Evolutionary conservation across 2,888 invertebrate genomes (phyloP), one percentile per base, ranked within the genome.

Genomic region (Pocota personata): DNA sequence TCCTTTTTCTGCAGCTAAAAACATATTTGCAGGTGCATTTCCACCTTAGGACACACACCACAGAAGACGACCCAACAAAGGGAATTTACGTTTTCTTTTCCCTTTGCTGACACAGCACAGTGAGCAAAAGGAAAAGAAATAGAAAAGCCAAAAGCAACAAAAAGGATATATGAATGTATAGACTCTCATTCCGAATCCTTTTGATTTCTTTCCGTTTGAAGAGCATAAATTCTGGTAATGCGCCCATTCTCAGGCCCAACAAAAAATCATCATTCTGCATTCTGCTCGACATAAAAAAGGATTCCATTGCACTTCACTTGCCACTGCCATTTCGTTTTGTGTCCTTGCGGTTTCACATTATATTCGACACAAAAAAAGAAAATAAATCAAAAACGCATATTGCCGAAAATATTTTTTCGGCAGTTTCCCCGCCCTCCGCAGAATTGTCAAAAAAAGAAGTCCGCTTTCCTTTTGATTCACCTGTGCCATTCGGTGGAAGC

Each of bases 151-250:
- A 60, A 73, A 79, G 48, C 48, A 69, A 76, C 71, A 69, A 76
- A 43, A 58, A 82, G 21, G 30, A 40, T 58, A 32, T 30, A 4
- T 21, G 40, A n/a, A 50, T 58, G 60, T 84, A 69, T 79, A 80
- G 73, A 73, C 16, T 19, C 69, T 50, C 80, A 46, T 64, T 66
- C 72, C 50, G 43, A 14, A 32, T 64, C 60, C 79, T 84, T 84
- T 86, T 82, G 72, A 86, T 86, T 82, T 72, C 52, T 82, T 72
- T 82, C 67, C 86, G 37, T 82, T 86, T 82, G 76, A 82, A 86
- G 64, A 82, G 71, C 27, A 75, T 69, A 69, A 79, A 80, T 64
- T 62, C 71, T 43, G 79, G 72, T 76, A 64, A 76, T 69, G 58
- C n/a, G 12, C 16, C 3, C 3, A 37, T 40, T 69, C 73, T 75